Percentiles rank a stretch among this genome's conserved stretches.
phyloP scores from a whole-genome alignment of 2,113 vertebrate species.

The Irena cyanogastra region DNA sequence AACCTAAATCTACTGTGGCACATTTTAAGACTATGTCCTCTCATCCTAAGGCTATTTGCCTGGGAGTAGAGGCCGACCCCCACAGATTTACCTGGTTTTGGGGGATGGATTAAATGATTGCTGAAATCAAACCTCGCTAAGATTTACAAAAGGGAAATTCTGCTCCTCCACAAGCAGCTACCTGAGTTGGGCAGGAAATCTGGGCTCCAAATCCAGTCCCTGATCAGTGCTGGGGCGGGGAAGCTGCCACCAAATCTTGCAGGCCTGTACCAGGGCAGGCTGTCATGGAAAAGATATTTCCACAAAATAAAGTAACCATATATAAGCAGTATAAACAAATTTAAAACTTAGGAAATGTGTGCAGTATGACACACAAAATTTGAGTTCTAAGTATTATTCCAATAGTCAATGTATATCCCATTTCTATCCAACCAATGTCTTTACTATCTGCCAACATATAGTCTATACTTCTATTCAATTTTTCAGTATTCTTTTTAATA shows the following conservation, averaged over 20 bases:
- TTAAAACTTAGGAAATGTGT: not conserved
- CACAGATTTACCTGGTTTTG: not conserved
- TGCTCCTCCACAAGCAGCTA: not conserved
- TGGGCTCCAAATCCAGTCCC: fast-evolving
- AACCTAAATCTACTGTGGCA: not conserved
- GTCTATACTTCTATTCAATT: not conserved
- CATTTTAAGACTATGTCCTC: not conserved
- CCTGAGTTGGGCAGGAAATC: too few species aligned
- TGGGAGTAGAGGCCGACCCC: not conserved
- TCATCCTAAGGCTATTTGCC: not conserved
- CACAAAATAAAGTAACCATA: too few species aligned
- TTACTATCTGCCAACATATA: not conserved
- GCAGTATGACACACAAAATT: fast-evolving
- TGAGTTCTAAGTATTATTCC: not conserved
- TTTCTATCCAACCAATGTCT: not conserved
- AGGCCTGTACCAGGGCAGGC: fast-evolving
- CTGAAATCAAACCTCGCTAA: not conserved
- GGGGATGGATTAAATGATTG: too few species aligned
- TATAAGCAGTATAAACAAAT: not conserved
- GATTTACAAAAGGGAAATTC: not conserved
- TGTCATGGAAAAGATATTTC: fast-evolving
- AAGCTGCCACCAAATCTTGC: not conserved
- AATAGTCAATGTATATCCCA: not conserved
- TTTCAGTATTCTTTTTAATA: not conserved
- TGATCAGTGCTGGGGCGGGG: not conserved